Conservation (phyloP, 1,140 invertebrate genomes). For the Dendroctonus valens region DNA sequence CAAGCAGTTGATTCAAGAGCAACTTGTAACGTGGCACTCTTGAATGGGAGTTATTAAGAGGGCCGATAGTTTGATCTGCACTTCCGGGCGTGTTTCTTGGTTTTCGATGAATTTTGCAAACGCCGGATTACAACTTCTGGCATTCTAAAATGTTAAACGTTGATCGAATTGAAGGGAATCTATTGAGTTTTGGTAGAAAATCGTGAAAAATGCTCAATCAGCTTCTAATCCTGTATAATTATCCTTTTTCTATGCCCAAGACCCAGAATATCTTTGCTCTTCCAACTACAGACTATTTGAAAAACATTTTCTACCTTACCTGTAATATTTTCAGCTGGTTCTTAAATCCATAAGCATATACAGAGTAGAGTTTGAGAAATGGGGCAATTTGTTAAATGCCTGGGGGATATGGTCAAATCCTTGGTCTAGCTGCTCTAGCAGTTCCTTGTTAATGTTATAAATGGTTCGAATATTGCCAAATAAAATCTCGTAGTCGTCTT, state of each 20-base stretch:
- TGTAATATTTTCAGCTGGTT: conserved; percentile 58
- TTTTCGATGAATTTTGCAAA: conserved; percentile 60
- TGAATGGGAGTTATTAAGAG: conserved; percentile 76
- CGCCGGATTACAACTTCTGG: conserved; percentile 50
- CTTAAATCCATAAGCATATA: conserved; percentile 74
- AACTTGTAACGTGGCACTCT: conserved; percentile 73
- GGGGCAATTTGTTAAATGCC: conserved; percentile 71
- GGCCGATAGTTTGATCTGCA: conserved; percentile 66
- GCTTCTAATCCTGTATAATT: no score
- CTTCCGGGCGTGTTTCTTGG: conserved; percentile 70
- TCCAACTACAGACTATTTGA: no score
- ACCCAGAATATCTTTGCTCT: no score
- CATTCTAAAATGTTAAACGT: conserved; percentile 35
- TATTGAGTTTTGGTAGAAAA: not conserved
- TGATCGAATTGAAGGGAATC: not conserved
- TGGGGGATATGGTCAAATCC: conserved; percentile 61
- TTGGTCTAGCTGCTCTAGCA: conserved; percentile 62
- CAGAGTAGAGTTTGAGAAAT: conserved; percentile 76
- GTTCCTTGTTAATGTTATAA: conserved; percentile 68
- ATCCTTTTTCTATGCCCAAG: no score
- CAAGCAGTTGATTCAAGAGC: conserved; percentile 66
- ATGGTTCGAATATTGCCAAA: conserved; percentile 73
- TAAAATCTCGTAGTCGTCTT: conserved; percentile 55
- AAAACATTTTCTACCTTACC: conserved; percentile 50
- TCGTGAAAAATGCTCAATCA: no score